Percentiles rank a stretch among this genome's conserved stretches.
phyloP scores from a whole-genome alignment of 2,113 vertebrate species.

The Arizona elegans region DNA sequence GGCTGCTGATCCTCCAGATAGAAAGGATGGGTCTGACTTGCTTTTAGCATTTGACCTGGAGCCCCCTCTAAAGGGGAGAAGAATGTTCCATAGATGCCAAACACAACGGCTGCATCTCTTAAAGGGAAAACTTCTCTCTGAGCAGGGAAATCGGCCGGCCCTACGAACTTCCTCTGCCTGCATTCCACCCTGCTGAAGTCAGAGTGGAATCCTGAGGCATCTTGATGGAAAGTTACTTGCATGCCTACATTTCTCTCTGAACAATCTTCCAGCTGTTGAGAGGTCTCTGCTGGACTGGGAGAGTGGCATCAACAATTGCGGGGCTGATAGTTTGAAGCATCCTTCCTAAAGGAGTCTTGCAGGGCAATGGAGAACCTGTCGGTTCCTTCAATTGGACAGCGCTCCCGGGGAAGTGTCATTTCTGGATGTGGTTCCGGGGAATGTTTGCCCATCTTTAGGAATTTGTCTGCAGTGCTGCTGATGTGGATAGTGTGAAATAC shows the following conservation, averaged over 20 bases:
- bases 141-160: conserved; percentile 26
- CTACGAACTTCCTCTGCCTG: conserved; percentile 42
- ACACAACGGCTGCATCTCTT: not conserved
- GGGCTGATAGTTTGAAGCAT: conserved; percentile 39
- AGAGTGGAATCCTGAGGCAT: conserved; percentile 46
- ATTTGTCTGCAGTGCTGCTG: not conserved
- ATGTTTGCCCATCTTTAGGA: not conserved
- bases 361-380: conserved; percentile 54
- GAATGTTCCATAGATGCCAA: not conserved
- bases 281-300: conserved; percentile 26
- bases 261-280: conserved; percentile 52
- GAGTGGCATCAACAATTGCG: conserved; percentile 33
- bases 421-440: too few relatives aligned
- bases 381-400: not conserved
- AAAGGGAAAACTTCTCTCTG: not conserved
- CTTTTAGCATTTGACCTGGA: not conserved
- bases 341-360: conserved; percentile 29
- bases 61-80: not conserved
- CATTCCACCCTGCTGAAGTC: conserved; percentile 35
- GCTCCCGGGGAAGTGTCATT: not conserved
- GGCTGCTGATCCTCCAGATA: not conserved
- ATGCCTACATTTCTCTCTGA: conserved; percentile 51
- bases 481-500: not conserved
- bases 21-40: not conserved
- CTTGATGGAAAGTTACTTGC: conserved; percentile 57